Conservation (phyloP, 2,888 invertebrate species). For the Junonia oenone region DNA sequence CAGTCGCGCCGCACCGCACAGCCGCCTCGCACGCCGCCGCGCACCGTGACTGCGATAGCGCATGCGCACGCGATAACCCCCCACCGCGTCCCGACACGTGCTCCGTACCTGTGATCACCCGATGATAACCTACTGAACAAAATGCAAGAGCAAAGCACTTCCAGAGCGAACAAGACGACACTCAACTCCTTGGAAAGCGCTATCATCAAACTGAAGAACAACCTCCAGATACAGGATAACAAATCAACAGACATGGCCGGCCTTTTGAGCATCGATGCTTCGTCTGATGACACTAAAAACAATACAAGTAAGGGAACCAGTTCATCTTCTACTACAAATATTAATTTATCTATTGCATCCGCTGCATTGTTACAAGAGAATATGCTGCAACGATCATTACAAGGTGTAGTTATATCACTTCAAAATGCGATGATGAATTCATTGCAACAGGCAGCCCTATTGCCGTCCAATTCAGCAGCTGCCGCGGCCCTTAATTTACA, state of each 20-base stretch:
- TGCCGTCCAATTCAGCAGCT: slow-evolving; percentile 90
- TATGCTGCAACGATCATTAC: slow-evolving; percentile 85
- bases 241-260: slow-evolving; percentile 64
- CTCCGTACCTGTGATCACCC: slow-evolving; percentile 36
- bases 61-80: slow-evolving; percentile 64
- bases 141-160: slow-evolving; percentile 76
- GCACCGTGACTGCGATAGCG: slow-evolving; percentile 51
- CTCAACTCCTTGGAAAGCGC: slow-evolving; percentile 75
- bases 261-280: slow-evolving; percentile 54
- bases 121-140: slow-evolving; percentile 37
- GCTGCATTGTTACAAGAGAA: slow-evolving; percentile 82
- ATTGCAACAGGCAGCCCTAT: slow-evolving; percentile 88
- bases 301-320: slow-evolving; percentile 68
- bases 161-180: slow-evolving; percentile 66
- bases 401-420: slow-evolving; percentile 88
- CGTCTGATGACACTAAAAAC: slow-evolving; percentile 55
- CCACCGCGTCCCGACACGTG: slow-evolving; percentile 65
- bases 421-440: slow-evolving; percentile 93
- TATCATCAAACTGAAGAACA: slow-evolving; percentile 75
- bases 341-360: slow-evolving; percentile 77
- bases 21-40: slow-evolving; percentile 71
- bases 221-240: slow-evolving; percentile 73
- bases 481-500: slow-evolving; percentile 91
- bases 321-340: slow-evolving; percentile 56
- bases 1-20: slow-evolving; percentile 73